Percentiles rank a stretch among this genome's conserved stretches.
phyloP scores from a whole-genome alignment of 1,140 invertebrate species.

The Diploscapter pachys region DNA sequence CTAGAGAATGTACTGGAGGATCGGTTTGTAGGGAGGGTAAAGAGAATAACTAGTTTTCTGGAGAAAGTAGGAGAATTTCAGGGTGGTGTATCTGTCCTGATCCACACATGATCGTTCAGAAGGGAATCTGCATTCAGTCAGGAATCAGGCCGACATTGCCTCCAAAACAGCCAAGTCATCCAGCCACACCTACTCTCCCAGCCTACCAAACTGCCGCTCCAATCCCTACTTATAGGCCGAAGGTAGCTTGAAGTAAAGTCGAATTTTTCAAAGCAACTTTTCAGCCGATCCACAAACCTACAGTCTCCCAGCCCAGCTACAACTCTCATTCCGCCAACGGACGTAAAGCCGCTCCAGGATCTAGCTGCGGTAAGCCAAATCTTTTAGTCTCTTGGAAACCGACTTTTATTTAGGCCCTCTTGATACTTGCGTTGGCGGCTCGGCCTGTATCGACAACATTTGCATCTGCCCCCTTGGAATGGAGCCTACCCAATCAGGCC shows the following conservation, averaged over 20 bases:
- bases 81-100: conserved; percentile 55
- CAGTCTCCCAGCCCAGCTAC: conserved; percentile 10
- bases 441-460: conserved; percentile 48
- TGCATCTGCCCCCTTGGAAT: conserved; percentile 56
- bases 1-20: conserved; percentile 45
- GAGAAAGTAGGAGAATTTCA: too few relatives aligned
- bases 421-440: conserved; percentile 50
- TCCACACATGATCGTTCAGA: conserved; percentile 44
- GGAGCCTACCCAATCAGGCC: conserved; percentile 22
- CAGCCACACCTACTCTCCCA: too few relatives aligned
- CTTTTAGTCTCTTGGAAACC: conserved; percentile 22
- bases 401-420: conserved; percentile 49
- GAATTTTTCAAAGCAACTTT: too few relatives aligned
- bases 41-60: too few relatives aligned
- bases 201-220: too few relatives aligned
- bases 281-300: conserved; percentile 5
- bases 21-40: conserved; percentile 41
- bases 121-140: conserved; percentile 45
- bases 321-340: conserved; percentile 3
- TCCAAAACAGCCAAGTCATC: not conserved
- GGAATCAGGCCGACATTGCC: conserved; percentile 36
- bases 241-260: too few relatives aligned
- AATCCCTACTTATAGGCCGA: too few relatives aligned
- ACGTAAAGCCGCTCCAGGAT: conserved; percentile 39
- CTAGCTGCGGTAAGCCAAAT: conserved; percentile 20